Evolutionary conservation across 2,888 invertebrate genomes (phyloP), one percentile per base, ranked within the genome.

Genomic region (Altica lythri): DNA sequence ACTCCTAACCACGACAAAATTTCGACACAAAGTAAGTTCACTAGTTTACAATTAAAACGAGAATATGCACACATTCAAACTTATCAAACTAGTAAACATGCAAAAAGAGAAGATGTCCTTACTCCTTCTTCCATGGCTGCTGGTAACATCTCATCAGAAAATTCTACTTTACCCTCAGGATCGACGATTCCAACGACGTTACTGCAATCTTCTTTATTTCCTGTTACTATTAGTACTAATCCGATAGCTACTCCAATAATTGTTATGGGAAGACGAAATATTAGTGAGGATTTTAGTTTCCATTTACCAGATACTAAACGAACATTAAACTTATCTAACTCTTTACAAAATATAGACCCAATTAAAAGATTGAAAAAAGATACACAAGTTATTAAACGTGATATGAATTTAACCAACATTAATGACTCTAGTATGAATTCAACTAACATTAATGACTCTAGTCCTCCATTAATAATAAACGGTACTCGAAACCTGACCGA

Each of bases 181-280:
- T n/a, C 14, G 10, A 10, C 29, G 2, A 3, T 29, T 14, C 14
- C 38, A 16, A 37, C 10, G 1, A 9, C 14, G 8, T 37, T 10
- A 37, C 10, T 17, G 12, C 37, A 16, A n/a, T n/a, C n/a, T n/a
- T 10, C 37, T 13, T 17, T 37, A 17, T 4, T 6, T 12, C 4
- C 14, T 37, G 10, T 16, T 16, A 17, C 10, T 12, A 2, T 17
- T 17, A n/a, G 30, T 6, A 10, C 34, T 34, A 9, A 4, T 14
- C 34, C 2, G 34, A 8, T 34, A 1, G 13, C 8, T 25, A 40
- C 40, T 13, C 40, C 40, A 2, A 4, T 40, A 22, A 22, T 40
- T 8, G 22, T 40, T 8, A 25, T 40, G 9, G 40, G 40, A 16
- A 40, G 14, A 22, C 1, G 40, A 13, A 40, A 40, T 25, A 40